Conservation (phyloP, 2,113 vertebrate species). For the Chionis minor region DNA sequence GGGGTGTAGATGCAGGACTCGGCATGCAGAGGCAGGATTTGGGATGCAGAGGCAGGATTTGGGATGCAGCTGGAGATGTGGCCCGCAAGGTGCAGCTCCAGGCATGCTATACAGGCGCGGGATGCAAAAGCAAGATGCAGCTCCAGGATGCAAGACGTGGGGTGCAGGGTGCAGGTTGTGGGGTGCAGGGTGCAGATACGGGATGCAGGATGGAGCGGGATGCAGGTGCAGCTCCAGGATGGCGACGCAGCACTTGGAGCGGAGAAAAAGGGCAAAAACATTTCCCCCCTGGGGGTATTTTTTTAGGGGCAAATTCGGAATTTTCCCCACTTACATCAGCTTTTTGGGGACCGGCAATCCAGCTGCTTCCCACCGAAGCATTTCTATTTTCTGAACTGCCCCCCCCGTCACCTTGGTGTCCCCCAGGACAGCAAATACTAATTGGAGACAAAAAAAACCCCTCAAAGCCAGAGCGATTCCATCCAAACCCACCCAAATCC, state of each 20-base stretch:
- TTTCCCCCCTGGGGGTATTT: neutral
- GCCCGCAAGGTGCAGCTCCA: neutral
- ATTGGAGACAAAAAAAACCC: neutral
- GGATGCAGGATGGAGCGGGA: neutral
- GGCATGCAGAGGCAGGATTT: neutral
- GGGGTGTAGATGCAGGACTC: neutral
- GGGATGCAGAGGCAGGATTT: no score
- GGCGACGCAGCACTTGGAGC: neutral
- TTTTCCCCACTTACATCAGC: neutral
- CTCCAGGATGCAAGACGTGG: neutral
- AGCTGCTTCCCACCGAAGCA: neutral
- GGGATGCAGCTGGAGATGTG: neutral
- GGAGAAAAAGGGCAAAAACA: neutral
- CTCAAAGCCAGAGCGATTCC: neutral
- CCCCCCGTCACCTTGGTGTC: fast-evolving
- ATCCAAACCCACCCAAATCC: neutral
- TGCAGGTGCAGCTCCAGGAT: neutral
- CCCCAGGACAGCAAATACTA: neutral
- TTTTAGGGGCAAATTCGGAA: neutral
- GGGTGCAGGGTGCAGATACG: neutral
- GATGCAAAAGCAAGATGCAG: neutral
- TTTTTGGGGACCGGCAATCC: fast-evolving
- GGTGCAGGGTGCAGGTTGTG: neutral
- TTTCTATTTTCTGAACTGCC: neutral
- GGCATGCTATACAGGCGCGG: neutral